Conservation (phyloP, 2,113 vertebrate genomes). For the Dryoscopus gambensis region DNA sequence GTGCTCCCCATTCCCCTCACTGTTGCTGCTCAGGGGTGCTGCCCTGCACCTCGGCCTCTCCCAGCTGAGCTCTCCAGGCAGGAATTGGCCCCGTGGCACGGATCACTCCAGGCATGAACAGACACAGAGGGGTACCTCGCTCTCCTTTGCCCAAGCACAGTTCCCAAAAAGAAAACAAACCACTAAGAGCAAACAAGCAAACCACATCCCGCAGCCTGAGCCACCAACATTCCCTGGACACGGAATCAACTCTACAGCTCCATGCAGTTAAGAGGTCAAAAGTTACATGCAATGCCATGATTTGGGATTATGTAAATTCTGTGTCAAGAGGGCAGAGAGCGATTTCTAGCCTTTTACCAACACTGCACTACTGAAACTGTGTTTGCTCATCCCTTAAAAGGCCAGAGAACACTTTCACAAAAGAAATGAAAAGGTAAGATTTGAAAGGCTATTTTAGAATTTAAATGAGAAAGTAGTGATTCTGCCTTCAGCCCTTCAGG, state of each 20-base stretch:
- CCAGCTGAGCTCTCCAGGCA: background rate
- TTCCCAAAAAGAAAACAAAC: background rate
- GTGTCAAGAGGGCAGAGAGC: background rate
- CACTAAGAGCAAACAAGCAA: background rate
- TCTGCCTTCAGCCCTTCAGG: background rate
- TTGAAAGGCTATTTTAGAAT: slow-evolving; percentile 40
- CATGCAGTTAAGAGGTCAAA: background rate
- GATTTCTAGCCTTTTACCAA: background rate
- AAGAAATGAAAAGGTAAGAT: slow-evolving; percentile 20
- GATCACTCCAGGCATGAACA: background rate
- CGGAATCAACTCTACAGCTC: background rate
- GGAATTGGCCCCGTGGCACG: background rate
- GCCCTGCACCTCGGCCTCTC: background rate
- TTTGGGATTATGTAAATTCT: background rate
- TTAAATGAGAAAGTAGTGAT: background rate
- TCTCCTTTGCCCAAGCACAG: background rate
- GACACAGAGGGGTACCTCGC: background rate
- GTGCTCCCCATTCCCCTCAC: background rate
- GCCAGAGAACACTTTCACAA: background rate
- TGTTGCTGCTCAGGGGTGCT: background rate
- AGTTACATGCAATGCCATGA: background rate
- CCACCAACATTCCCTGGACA: background rate
- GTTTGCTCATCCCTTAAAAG: slow-evolving; percentile 36
- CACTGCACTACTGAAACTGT: background rate
- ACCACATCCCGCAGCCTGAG: background rate